Conservation (phyloP, 2,888 invertebrate species). For the Bellardia bayeri region DNA sequence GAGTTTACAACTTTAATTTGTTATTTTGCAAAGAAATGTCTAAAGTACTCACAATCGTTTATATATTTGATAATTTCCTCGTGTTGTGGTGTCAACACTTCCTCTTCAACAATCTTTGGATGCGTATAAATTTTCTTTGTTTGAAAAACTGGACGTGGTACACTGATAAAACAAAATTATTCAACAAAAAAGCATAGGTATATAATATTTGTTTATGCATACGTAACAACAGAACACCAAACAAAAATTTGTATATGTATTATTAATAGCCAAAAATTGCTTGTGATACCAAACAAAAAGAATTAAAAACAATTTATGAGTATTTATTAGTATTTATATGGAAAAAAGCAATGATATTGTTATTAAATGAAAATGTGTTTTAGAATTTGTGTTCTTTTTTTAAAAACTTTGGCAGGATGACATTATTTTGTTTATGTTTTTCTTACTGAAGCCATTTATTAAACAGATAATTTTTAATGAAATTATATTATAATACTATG, state of each 20-base stretch:
- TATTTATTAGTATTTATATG: background rate
- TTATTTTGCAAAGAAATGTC: too few relatives aligned
- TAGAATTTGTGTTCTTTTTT: background rate
- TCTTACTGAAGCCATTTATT: background rate
- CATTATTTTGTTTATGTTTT: background rate
- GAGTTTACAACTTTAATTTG: too few relatives aligned
- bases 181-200: slow-evolving; percentile 5
- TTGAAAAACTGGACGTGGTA: slow-evolving; percentile 93
- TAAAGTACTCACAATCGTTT: slow-evolving; percentile 90
- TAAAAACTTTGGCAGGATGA: background rate
- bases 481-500: background rate
- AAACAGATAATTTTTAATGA: background rate
- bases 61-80: slow-evolving; percentile 94
- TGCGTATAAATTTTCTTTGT: slow-evolving; percentile 84
- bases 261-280: background rate
- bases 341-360: background rate
- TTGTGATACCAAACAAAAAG: background rate
- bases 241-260: background rate
- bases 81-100: slow-evolving; percentile 90
- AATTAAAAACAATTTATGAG: background rate
- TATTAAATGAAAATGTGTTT: slow-evolving; percentile 6
- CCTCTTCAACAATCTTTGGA: slow-evolving; percentile 84
- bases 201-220: background rate
- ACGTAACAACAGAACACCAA: background rate
- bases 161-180: slow-evolving; percentile 84